These are phyloP conservation scores for Cyprinodon brontotheroides DNA, from an alignment of 2,113 vertebrate species.

Conservation along the genomic window DNA sequence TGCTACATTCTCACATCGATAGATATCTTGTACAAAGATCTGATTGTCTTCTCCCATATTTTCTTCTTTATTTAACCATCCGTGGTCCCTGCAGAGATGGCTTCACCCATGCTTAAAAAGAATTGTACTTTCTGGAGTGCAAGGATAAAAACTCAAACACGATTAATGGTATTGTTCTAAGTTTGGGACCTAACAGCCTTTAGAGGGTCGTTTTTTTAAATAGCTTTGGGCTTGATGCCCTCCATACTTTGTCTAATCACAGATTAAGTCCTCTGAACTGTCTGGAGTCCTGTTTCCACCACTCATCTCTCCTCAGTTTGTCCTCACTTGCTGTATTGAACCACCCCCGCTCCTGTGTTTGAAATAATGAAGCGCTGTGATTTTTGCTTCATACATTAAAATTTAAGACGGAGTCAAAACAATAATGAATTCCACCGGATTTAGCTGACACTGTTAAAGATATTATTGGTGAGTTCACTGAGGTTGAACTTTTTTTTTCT, in stretches of 20 bases:
- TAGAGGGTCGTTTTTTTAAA: constrained; percentile 23
- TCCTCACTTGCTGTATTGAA: neutral
- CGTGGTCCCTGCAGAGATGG: neutral
- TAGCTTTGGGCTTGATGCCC: constrained; percentile 20
- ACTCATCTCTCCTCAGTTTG: neutral
- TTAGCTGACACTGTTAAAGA: neutral
- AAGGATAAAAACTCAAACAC: neutral
- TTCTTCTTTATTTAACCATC: neutral
- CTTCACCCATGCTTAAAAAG: neutral
- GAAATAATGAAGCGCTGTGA: neutral
- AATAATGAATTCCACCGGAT: neutral
- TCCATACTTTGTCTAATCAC: constrained; percentile 56
- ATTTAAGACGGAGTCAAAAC: neutral
- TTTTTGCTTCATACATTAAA: constrained; percentile 8
- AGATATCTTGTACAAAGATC: neutral
- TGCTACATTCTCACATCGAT: constrained; percentile 5
- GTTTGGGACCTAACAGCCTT: constrained; percentile 23
- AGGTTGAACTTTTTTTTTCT: constrained; percentile 11
- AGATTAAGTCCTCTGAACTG: constrained; percentile 58
- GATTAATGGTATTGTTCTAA: neutral
- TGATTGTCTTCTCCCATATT: neutral
- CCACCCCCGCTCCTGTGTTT: neutral
- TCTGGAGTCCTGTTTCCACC: constrained; percentile 33
- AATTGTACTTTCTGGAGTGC: neutral
- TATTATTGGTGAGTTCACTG: neutral